These are phyloP conservation scores for Aspidiotus destructor DNA, from an alignment of 2,888 invertebrate genomes.

Conservation along the genomic window DNA sequence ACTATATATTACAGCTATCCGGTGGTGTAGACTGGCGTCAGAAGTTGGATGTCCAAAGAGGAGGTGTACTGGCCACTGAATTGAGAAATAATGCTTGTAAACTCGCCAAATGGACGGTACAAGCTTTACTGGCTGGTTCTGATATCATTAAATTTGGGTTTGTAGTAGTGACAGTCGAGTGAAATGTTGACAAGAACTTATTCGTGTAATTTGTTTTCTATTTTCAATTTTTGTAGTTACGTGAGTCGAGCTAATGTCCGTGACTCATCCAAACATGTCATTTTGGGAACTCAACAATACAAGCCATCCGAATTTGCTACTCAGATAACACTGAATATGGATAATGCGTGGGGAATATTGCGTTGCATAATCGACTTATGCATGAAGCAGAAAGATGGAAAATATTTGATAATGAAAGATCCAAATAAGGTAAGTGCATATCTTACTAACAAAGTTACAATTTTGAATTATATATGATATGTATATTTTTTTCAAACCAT, in stretches of 20 bases:
- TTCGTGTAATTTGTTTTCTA: too few species aligned
- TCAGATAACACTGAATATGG: conserved; percentile 98
- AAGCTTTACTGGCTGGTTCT: conserved; percentile 85
- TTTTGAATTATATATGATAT: not conserved
- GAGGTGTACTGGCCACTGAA: conserved; percentile 96
- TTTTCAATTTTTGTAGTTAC: conserved; percentile 49
- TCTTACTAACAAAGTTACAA: not conserved
- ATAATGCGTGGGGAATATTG: conserved; percentile 98
- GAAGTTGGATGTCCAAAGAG: conserved; percentile 93
- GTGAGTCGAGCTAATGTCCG: conserved; percentile 90
- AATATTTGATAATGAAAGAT: conserved; percentile 96
- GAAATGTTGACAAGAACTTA: too few species aligned
- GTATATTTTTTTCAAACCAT: not conserved
- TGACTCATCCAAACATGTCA: conserved; percentile 91
- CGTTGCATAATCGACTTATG: conserved; percentile 94
- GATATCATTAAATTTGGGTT: conserved; percentile 94
- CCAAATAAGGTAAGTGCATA: conserved; percentile 69
- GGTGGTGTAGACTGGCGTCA: conserved; percentile 98
- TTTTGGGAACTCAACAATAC: conserved; percentile 94
- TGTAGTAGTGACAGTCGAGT: conserved; percentile 28
- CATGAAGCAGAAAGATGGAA: conserved; percentile 93
- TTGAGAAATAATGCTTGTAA: conserved; percentile 99
- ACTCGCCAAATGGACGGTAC: conserved; percentile 97
- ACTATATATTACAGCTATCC: conserved; percentile 49
- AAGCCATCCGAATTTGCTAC: conserved; percentile 97